Percentiles rank a stretch among this genome's conserved stretches.
These are phyloP conservation scores for Thecophora atra DNA, from an alignment of 2,888 invertebrate genomes.

Conservation along the genomic window DNA sequence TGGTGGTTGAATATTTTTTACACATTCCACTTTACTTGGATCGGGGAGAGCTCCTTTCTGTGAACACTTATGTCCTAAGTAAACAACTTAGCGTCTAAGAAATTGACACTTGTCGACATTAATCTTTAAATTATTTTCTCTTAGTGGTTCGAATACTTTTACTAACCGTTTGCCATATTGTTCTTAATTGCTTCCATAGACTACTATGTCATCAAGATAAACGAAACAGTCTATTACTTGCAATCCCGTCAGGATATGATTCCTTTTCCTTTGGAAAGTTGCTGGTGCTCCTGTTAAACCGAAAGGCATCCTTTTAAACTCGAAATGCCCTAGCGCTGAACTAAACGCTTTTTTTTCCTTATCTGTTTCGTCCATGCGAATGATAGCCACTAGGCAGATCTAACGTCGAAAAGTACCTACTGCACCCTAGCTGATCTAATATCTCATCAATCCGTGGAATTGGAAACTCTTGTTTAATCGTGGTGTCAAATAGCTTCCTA, in stretches of 20 bases:
- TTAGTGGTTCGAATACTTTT: not conserved
- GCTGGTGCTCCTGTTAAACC: slow-evolving; percentile 5
- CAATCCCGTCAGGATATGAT: not conserved
- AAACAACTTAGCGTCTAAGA: not conserved
- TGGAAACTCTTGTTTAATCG: no score
- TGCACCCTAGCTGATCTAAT: no score
- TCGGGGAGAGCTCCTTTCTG: no score
- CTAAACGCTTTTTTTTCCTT: slow-evolving; percentile 1
- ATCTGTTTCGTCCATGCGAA: not conserved
- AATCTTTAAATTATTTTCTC: not conserved
- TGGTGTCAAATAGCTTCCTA: no score
- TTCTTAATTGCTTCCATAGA: not conserved
- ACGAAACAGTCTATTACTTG: not conserved
- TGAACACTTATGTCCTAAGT: no score
- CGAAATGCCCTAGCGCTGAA: no score
- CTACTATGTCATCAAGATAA: slow-evolving; percentile 7
- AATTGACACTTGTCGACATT: not conserved
- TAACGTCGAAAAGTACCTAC: no score
- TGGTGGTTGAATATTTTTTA: no score
- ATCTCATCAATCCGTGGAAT: no score
- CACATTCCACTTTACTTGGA: no score
- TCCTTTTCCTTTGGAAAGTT: not conserved
- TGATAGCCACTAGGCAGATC: no score
- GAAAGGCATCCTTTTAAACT: slow-evolving; percentile 2
- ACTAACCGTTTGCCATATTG: not conserved